Percentiles rank a stretch among this genome's conserved stretches.
Evolutionary conservation across 2,888 invertebrate species (phyloP).

Genomic region (Drosophila rellima): DNA sequence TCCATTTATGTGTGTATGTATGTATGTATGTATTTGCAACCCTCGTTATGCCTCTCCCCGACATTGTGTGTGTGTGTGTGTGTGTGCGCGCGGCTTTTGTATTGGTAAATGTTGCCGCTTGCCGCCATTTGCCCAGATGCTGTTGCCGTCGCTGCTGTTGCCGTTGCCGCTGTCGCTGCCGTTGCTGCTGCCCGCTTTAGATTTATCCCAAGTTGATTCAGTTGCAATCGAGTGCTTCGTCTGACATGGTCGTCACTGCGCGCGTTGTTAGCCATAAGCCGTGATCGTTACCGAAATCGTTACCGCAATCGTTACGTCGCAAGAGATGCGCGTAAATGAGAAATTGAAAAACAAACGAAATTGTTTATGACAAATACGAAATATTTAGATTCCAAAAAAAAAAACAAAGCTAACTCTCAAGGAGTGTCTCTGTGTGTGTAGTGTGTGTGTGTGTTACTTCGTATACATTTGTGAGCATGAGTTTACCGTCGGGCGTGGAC

Average conservation of each 20-base stretch:
- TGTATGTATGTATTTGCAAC: conserved; percentile 65
- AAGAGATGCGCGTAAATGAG: conserved; percentile 19
- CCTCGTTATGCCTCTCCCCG: conserved; percentile 54
- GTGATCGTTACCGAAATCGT: conserved; percentile 27
- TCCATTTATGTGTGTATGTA: conserved; percentile 26
- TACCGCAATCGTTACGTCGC: conserved; percentile 4
- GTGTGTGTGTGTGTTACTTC: conserved; percentile 6
- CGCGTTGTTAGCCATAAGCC: conserved; percentile 34
- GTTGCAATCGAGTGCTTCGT: conserved; percentile 85
- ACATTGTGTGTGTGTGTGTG: conserved; percentile 20
- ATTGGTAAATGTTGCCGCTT: conserved; percentile 82
- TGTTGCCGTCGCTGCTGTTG: conserved; percentile 40
- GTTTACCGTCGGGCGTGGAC: conserved; percentile 94
- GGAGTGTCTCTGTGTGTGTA: conserved; percentile 5
- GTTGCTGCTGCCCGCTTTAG: conserved; percentile 40
- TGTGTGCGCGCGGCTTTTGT: conserved; percentile 67
- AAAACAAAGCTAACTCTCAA: conserved; percentile 15
- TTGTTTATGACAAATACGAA: conserved; percentile 32
- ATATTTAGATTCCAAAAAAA: conserved; percentile 2
- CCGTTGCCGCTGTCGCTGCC: conserved; percentile 34
- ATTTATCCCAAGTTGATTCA: conserved; percentile 84
- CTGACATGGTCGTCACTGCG: conserved; percentile 83
- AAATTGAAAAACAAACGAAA: conserved; percentile 28
- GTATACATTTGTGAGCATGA: conserved; percentile 87
- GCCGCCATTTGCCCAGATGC: conserved; percentile 71